These are phyloP conservation scores for Tympanoctomys barrerae DNA, from an alignment of 2,797 vertebrate genomes.

Conservation along the genomic window DNA sequence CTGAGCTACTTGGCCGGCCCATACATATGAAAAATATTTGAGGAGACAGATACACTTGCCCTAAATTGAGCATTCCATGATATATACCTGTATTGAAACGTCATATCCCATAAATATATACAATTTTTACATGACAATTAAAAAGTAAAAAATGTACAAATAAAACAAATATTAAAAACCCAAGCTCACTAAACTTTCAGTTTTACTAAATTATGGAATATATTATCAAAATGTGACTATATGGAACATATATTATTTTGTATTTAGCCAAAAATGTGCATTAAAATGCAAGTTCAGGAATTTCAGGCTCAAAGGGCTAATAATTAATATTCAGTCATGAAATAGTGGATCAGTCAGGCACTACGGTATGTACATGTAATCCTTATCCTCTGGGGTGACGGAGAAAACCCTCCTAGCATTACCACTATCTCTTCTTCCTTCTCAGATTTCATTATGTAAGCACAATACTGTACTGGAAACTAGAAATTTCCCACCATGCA, in stretches of 20 bases:
- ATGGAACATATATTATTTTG: conserved; percentile 60
- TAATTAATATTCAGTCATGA: conserved; percentile 48
- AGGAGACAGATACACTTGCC: no score
- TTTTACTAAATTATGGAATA: conserved; percentile 67
- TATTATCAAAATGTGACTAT: conserved; percentile 55
- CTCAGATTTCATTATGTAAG: neutral
- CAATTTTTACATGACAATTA: neutral
- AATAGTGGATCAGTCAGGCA: neutral
- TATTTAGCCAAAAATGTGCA: conserved; percentile 38
- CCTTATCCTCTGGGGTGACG: neutral
- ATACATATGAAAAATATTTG: neutral
- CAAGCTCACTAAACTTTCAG: conserved; percentile 51
- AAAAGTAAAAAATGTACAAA: neutral
- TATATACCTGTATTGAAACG: no score
- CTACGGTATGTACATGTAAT: neutral
- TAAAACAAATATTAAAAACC: conserved; percentile 42
- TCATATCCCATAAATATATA: no score
- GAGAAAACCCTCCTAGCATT: neutral
- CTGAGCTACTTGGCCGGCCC: no score
- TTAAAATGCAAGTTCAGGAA: conserved; percentile 66
- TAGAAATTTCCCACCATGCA: neutral
- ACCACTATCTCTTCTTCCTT: neutral
- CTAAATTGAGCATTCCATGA: no score
- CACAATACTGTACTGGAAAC: neutral
- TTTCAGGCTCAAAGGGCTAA: conserved; percentile 53